phyloP scores from a whole-genome alignment of 2,888 invertebrate genomes.

The Panopea generosa region DNA sequence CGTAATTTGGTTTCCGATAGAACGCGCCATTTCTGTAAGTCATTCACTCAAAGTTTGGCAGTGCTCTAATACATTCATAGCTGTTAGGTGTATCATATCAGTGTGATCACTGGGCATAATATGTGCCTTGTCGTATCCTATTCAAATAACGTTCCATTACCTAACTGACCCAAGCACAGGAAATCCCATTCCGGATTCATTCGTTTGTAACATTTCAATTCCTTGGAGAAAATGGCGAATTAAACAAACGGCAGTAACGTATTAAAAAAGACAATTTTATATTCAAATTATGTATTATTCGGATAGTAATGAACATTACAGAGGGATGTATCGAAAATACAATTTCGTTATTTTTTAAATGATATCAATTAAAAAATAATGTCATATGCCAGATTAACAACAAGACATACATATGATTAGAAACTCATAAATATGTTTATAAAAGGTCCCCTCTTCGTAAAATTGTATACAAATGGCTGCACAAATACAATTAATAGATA shows the following conservation, averaged over 20 bases:
- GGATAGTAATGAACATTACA: conserved; percentile 93
- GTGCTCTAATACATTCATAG: conserved; percentile 93
- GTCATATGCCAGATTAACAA: conserved; percentile 44
- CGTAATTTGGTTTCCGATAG: conserved; percentile 96
- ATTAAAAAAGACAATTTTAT: too few relatives aligned
- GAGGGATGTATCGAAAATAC: conserved; percentile 90
- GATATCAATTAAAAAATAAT: conserved; percentile 73
- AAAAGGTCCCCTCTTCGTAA: too few relatives aligned
- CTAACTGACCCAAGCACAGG: conserved; percentile 67
- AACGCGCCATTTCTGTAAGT: conserved; percentile 95
- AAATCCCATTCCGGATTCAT: conserved; percentile 72
- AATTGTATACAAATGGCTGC: too few relatives aligned
- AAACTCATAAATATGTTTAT: too few relatives aligned
- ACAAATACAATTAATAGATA: too few relatives aligned
- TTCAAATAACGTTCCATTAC: conserved; percentile 79
- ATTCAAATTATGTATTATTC: conserved; percentile 89
- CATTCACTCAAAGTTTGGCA: conserved; percentile 93
- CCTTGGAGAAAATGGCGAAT: conserved; percentile 67
- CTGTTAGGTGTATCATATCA: conserved; percentile 85
- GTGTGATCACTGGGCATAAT: conserved; percentile 92
- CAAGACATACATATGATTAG: too few relatives aligned
- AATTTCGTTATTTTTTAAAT: conserved; percentile 88
- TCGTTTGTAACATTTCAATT: conserved; percentile 78
- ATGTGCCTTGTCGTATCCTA: conserved; percentile 87
- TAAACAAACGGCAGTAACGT: too few relatives aligned